phyloP scores from a whole-genome alignment of 2,888 invertebrate species.

The Hymenopus coronatus region DNA sequence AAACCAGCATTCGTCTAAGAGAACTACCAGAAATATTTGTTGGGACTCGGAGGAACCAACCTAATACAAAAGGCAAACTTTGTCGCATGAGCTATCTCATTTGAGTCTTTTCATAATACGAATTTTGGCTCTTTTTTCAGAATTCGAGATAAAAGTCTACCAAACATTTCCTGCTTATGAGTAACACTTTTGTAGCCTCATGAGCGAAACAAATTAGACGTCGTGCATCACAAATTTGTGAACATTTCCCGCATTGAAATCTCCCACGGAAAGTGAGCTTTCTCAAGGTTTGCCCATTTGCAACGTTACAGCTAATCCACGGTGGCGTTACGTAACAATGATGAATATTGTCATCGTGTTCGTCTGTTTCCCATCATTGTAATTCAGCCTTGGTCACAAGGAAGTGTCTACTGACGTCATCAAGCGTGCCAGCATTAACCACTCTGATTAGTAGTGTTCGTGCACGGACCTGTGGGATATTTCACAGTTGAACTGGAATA shows the following conservation, averaged over 20 bases:
- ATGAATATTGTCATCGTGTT: neutral
- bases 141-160: no score
- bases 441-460: neutral
- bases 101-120: no score
- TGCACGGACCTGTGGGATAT: neutral
- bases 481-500: neutral
- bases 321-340: neutral
- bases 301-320: neutral
- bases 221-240: neutral
- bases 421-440: neutral
- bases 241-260: neutral
- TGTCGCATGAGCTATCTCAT: no score
- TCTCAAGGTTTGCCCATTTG: neutral
- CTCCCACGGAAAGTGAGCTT: neutral
- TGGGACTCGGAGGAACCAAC: no score
- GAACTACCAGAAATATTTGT: no score
- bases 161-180: no score
- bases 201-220: neutral
- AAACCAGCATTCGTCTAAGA: no score
- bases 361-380: neutral
- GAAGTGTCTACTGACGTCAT: neutral
- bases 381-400: neutral
- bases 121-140: no score
- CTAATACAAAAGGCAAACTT: no score
- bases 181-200: no score